Conservation (phyloP, 2,113 vertebrate species). For the Dermatemys mawii region DNA sequence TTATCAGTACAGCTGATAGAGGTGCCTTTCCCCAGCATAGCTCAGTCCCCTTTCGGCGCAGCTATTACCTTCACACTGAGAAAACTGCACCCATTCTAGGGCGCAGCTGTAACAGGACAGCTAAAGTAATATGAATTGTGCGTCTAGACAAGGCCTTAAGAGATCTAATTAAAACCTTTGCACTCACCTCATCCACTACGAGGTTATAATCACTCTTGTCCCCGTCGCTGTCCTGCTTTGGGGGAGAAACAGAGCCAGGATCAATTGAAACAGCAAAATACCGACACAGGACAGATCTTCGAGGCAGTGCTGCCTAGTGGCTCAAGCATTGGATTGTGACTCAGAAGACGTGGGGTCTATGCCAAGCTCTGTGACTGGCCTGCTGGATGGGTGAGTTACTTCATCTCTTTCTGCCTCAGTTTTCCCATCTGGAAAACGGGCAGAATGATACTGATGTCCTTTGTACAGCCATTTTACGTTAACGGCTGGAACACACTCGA, state of each 20-base stretch:
- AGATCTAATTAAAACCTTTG: background rate
- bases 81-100: too few relatives aligned
- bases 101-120: background rate
- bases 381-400: background rate
- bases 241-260: background rate
- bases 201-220: slow-evolving; percentile 80
- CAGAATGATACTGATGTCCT: background rate
- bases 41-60: background rate
- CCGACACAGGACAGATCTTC: background rate
- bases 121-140: background rate
- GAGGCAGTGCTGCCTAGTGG: background rate
- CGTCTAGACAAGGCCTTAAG: background rate
- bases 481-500: background rate
- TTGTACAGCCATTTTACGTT: background rate
- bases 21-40: background rate
- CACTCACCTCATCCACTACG: slow-evolving; percentile 81
- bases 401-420: background rate
- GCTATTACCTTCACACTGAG: too few relatives aligned
- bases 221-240: slow-evolving; percentile 76
- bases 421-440: background rate
- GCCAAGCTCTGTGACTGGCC: background rate
- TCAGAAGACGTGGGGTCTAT: background rate
- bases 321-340: background rate
- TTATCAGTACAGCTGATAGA: background rate
- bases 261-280: background rate